A percentile compares a stretch with the other conserved stretches of the same genome.
Evolutionary conservation across 2,888 invertebrate genomes (phyloP).

Genomic region (Argyresthia goedartella): DNA sequence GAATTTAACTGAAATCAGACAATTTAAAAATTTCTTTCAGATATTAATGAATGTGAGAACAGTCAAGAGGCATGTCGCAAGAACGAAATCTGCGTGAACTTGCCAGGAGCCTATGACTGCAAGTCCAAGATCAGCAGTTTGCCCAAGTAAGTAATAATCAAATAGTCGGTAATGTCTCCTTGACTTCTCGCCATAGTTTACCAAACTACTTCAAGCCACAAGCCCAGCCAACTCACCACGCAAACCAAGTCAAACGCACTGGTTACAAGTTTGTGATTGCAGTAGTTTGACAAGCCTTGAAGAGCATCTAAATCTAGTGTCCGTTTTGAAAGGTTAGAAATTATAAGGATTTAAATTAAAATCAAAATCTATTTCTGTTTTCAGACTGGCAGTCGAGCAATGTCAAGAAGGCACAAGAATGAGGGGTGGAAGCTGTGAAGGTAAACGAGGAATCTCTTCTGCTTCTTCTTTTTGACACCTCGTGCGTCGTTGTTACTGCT

Average conservation of each 20-base stretch:
- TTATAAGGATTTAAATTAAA: background rate
- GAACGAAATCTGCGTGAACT: conserved; percentile 87
- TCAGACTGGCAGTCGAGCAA: conserved; percentile 55
- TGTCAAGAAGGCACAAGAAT: conserved; percentile 71
- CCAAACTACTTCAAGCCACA: too few relatives aligned
- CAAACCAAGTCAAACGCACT: too few relatives aligned
- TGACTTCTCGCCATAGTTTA: too few relatives aligned
- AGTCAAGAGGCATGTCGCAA: conserved; percentile 81
- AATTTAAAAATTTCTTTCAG: conserved; percentile 49
- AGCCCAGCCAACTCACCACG: too few relatives aligned
- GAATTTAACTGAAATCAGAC: too few relatives aligned
- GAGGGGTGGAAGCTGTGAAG: conserved; percentile 72
- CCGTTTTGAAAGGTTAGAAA: too few relatives aligned
- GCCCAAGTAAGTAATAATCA: conserved; percentile 25
- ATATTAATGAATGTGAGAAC: conserved; percentile 88
- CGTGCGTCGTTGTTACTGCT: too few relatives aligned
- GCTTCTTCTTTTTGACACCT: too few relatives aligned
- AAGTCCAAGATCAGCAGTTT: conserved; percentile 69
- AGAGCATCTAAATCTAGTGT: too few relatives aligned
- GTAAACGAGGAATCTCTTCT: conserved; percentile 18
- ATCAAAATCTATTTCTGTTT: conserved; percentile 5
- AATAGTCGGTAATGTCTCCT: background rate
- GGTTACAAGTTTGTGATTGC: too few relatives aligned
- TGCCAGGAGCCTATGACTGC: conserved; percentile 86
- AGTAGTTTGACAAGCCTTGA: too few relatives aligned